These are phyloP conservation scores for Cryptophagus acutangulus DNA, from an alignment of 2,888 invertebrate genomes.

Conservation along the genomic window DNA sequence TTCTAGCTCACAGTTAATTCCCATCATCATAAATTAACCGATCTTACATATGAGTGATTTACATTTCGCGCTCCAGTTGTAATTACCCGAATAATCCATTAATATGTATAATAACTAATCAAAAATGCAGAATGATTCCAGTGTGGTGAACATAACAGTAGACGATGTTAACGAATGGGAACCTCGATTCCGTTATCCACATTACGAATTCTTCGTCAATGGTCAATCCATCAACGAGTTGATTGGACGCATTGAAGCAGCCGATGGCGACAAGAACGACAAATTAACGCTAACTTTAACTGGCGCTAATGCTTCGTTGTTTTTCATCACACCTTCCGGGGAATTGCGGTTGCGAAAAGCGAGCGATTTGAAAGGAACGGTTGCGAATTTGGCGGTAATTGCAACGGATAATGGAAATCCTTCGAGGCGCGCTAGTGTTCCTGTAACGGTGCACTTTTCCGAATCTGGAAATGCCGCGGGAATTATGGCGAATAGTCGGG, in stretches of 20 bases:
- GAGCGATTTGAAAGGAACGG: slow-evolving; percentile 44
- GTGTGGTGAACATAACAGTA: slow-evolving; percentile 74
- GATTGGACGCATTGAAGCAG: slow-evolving; percentile 72
- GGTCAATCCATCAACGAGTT: slow-evolving; percentile 37
- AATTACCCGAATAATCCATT: too few species aligned
- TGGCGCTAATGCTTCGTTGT: slow-evolving; percentile 45
- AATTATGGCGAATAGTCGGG: slow-evolving; percentile 32
- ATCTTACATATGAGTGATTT: too few species aligned
- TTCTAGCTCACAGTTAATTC: too few species aligned
- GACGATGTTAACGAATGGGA: slow-evolving; percentile 91
- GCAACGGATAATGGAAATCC: slow-evolving; percentile 82
- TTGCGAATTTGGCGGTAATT: slow-evolving; percentile 72
- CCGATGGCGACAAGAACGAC: slow-evolving; percentile 80
- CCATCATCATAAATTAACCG: too few species aligned
- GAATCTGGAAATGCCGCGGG: slow-evolving; percentile 45
- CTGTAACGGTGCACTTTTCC: slow-evolving; percentile 61
- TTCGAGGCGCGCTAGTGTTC: slow-evolving; percentile 69
- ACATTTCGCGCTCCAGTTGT: too few species aligned
- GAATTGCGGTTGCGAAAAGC: slow-evolving; percentile 58
- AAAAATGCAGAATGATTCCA: slow-evolving; percentile 69
- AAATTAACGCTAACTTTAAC: slow-evolving; percentile 63
- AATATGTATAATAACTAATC: too few species aligned
- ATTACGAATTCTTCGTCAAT: slow-evolving; percentile 73
- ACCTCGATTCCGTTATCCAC: slow-evolving; percentile 80
- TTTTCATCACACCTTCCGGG: slow-evolving; percentile 61